phyloP scores from a whole-genome alignment of 2,797 vertebrate genomes.

The Smutsia gigantea region DNA sequence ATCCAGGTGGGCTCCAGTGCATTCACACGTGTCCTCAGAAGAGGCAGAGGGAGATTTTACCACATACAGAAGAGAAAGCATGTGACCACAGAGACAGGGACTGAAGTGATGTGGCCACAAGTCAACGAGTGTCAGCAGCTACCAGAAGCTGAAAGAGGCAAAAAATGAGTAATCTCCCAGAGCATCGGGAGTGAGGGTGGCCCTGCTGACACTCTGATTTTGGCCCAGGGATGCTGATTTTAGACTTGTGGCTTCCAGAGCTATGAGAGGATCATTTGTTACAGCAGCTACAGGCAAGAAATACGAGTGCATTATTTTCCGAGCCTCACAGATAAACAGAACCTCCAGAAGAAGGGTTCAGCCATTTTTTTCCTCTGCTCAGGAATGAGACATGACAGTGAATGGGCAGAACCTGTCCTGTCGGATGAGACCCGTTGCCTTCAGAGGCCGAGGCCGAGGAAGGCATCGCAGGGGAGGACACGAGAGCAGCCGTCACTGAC shows the following conservation, averaged over 20 bases:
- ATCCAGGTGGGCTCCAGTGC: not conserved
- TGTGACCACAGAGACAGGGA: not conserved
- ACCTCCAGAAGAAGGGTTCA: not conserved
- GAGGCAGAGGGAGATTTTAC: not conserved
- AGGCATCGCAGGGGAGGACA: not conserved
- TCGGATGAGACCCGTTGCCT: not conserved
- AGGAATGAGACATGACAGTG: not conserved
- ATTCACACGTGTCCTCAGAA: not conserved
- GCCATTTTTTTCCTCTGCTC: not conserved
- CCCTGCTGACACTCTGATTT: not conserved
- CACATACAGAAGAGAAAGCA: not conserved
- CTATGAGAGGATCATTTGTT: not conserved
- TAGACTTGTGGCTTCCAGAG: not conserved
- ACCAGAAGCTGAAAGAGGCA: not conserved
- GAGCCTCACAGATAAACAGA: not conserved
- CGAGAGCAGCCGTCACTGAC: not conserved
- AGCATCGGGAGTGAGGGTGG: accelerated
- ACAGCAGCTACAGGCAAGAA: not conserved
- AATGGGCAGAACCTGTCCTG: not conserved
- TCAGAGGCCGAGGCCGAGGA: not conserved
- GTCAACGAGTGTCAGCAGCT: not conserved
- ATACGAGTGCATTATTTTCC: not conserved
- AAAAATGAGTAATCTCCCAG: not conserved
- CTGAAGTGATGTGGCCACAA: not conserved
- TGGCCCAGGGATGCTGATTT: not conserved